phyloP scores from a whole-genome alignment of 2,797 vertebrate species.

The Chaetophractus vellerosus region DNA sequence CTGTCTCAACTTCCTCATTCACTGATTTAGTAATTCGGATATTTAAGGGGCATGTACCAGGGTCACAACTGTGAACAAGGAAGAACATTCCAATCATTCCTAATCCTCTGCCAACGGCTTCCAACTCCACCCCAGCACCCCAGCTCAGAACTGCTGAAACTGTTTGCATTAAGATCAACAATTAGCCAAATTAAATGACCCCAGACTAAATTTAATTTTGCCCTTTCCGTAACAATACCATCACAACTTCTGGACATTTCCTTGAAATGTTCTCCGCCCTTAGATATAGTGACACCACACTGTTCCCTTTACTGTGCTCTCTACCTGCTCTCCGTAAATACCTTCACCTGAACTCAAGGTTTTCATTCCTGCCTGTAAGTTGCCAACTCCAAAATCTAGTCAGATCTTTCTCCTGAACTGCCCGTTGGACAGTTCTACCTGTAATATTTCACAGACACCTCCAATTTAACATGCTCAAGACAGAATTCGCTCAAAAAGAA shows the following conservation, averaged over 20 bases:
- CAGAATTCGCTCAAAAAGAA: slow-evolving; percentile 21
- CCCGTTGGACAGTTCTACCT: neutral
- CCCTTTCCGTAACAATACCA: neutral
- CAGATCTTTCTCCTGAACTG: neutral
- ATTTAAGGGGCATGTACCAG: neutral
- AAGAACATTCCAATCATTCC: neutral
- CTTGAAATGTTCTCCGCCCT: neutral
- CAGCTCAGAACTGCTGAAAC: neutral
- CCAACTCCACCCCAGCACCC: no score
- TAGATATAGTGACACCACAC: neutral
- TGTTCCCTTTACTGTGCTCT: neutral
- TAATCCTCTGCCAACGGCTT: neutral
- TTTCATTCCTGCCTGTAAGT: neutral
- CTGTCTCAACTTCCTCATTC: neutral
- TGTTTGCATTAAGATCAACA: neutral
- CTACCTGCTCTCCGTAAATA: neutral
- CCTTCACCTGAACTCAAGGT: neutral
- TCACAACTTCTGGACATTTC: neutral
- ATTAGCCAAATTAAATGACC: neutral
- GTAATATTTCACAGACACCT: neutral
- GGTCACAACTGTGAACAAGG: neutral
- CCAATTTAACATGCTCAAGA: neutral
- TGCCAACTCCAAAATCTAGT: neutral
- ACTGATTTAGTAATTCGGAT: neutral
- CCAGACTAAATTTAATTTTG: neutral